Evolutionary conservation across 1,140 invertebrate species (phyloP), one percentile per base, ranked within the genome.

Genomic region (Zaprionus taronus): DNA sequence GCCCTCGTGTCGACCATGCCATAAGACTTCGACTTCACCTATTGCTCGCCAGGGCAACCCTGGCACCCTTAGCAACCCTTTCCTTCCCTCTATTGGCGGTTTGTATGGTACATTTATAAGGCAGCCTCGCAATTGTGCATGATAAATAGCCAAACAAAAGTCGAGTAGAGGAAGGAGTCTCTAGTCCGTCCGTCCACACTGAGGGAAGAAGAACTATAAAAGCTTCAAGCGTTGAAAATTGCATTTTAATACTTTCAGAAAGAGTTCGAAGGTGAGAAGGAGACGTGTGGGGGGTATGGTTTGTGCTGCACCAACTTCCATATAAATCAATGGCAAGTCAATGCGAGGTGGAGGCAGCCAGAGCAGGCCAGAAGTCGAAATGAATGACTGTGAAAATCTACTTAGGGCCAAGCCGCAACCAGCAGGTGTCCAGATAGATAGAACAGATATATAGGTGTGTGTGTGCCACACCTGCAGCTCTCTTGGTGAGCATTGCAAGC

Each of bases 311-410:
- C 41, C 41, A 9, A 47, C 14, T 12, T 31, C 41, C 41, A 72
- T 38, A 84, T 84, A 85, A 84, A 84, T 84, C 82, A 84, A 84
- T 84, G 81, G 81, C 78, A 78, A 84, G 81, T 84, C 81, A 81
- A 84, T 84, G 60, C 68, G 17, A 44, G 11, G n/a, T 15, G 28
- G 17, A 20, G 55, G 22, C 20, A 47, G 73, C 41, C 55, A 55
- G 75, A 28, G 31, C 74, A 65, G 61, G 63, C 67, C 58, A 77
- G 63, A 61, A 79, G 67, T 70, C 58, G 47, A 70, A 70, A 83
- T 82, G 77, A 82, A 81, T 69, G 81, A 83, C 75, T 77, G 77
- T 53, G 66, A 77, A 84, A 80, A 80, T 83, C 81, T 77, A 83
- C 73, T 80, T 80, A 72, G 61, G 60, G 68, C 26, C 41, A 20